These are phyloP conservation scores for Orthosia gracilis DNA, from an alignment of 2,888 invertebrate species.

Conservation along the genomic window DNA sequence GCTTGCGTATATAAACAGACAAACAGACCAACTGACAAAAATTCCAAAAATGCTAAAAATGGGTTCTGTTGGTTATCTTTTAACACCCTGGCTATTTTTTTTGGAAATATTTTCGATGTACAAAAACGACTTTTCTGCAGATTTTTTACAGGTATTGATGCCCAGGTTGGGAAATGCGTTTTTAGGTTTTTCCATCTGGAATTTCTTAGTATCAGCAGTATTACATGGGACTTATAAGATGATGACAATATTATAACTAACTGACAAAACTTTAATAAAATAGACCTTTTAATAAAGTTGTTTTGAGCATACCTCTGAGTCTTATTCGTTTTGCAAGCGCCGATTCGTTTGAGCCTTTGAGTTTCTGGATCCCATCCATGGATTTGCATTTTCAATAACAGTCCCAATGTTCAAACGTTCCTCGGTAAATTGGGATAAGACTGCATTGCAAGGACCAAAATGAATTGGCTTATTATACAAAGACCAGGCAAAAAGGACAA, in stretches of 20 bases:
- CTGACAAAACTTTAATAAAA: not conserved
- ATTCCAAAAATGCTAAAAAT: no score
- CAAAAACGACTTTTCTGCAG: no score
- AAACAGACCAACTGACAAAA: no score
- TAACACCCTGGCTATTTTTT: no score
- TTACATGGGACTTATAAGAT: no score
- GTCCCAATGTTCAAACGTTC: not conserved
- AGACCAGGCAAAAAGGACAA: not conserved
- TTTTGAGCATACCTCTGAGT: not conserved
- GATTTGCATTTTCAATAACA: not conserved
- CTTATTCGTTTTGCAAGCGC: constrained; percentile 1
- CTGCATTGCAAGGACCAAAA: not conserved
- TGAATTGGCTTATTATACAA: not conserved
- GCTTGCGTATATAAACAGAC: no score
- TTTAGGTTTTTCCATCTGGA: no score
- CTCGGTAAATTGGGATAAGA: not conserved
- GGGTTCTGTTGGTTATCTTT: no score
- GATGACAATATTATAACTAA: constrained; percentile 25
- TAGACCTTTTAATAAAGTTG: not conserved
- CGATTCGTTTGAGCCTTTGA: not conserved
- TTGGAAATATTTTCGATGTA: no score
- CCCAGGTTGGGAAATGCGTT: no score
- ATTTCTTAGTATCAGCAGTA: no score
- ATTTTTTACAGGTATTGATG: no score
- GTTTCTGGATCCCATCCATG: not conserved